Percentiles rank a stretch among this genome's conserved stretches.
phyloP scores from a whole-genome alignment of 1,140 invertebrate species.

The Ooceraea biroi region DNA sequence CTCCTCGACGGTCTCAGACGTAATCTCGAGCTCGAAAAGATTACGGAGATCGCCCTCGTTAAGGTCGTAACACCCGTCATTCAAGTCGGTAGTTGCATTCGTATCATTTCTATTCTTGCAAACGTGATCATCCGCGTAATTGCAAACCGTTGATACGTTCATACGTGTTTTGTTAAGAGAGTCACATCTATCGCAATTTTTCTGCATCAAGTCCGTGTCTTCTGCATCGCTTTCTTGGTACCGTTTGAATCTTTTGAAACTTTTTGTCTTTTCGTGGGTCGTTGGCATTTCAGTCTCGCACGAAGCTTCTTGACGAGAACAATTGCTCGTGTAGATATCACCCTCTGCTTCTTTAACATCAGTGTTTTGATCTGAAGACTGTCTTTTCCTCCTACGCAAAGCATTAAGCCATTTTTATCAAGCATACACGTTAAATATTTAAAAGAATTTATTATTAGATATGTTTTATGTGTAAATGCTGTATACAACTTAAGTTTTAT shows the following conservation, averaged over 20 bases:
- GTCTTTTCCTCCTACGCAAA: conserved; percentile 13
- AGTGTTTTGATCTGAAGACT: background rate
- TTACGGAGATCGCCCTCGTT: conserved; percentile 68
- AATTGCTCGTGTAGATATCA: background rate
- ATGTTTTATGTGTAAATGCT: background rate
- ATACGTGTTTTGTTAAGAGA: background rate
- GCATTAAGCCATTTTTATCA: background rate
- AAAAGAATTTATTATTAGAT: conserved; percentile 32
- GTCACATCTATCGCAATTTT: background rate
- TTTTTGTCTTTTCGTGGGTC: background rate
- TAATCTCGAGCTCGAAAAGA: conserved; percentile 76
- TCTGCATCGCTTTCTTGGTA: background rate
- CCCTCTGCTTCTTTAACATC: background rate
- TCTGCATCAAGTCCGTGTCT: background rate
- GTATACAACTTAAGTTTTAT: background rate
- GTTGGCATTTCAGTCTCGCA: conserved; percentile 7
- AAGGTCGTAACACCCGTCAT: conserved; percentile 62
- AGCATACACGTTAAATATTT: background rate
- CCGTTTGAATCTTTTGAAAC: conserved; percentile 5
- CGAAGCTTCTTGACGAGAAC: background rate
- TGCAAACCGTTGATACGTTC: background rate
- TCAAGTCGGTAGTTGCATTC: conserved; percentile 31
- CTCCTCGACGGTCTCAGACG: conserved; percentile 63
- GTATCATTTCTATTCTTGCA: conserved; percentile 40
- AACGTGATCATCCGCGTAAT: background rate